Base-by-base conservation (phyloP, 2,797 vertebrate species). In the Ceryle rudis region DNA sequence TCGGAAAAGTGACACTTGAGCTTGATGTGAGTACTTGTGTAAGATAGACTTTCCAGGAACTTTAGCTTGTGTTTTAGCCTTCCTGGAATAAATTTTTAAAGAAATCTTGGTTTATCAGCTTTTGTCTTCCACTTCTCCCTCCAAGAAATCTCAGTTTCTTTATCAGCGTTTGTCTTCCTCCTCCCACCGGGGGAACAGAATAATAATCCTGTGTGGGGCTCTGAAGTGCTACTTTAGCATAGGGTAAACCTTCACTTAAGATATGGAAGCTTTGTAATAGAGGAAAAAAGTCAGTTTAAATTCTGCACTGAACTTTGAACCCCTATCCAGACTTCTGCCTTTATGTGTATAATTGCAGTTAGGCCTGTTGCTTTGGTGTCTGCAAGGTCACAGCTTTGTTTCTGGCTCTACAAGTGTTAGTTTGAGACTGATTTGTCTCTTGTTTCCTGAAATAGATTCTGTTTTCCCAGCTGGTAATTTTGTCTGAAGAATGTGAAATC, bases 331-430 rank as follows among this genome's bases (percentile, higher is more conserved):
- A 23, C 54, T 84, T 78, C 49, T 52, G 13, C 42, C 37, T 81
- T 74, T 14, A 44, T 70, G 26, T 0, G 4, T 69, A 2, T 74
- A 69, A 29, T 61, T 88, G 52, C 51, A 84, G 51, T 47, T 64
- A 1, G 58, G 37, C 39, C 19, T 83, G 4, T 66, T 84, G 77
- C 77, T 86, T 89, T 96, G 86, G 29, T 79, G 73, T 37, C 25
- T 90, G 42, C 92, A 92, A 81, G 93, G 92, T 95, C 86, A 81
- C 66, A 66, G 70, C 51, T 95, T 96, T 86, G 35, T 75, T 95
- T 96, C 55, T 37, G 62, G 58, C 39, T 93, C 70, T n/a, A 35
- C 58, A 65, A 75, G 71, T 89, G 49, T 52, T 89, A 58, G 35
- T 84, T 90, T 92, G 79, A 93, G 87, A 49, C 17, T 60, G 79